phyloP scores from a whole-genome alignment of 2,113 vertebrate genomes.

The Aptenodytes patagonicus region DNA sequence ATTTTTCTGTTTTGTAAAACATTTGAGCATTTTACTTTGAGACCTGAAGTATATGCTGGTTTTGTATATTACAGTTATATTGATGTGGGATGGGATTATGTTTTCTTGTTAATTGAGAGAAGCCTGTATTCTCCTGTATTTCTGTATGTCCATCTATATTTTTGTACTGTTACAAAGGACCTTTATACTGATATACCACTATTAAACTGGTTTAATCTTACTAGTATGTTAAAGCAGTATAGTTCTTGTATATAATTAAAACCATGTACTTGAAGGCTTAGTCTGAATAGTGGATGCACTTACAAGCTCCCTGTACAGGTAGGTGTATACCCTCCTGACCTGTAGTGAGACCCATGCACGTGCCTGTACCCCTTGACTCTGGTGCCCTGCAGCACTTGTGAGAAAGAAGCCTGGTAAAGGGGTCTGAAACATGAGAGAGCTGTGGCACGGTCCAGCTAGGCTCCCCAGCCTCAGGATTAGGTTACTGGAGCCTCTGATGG shows the following conservation, averaged over 20 bases:
- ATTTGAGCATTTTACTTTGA: neutral
- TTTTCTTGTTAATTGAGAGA: neutral
- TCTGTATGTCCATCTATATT: rapidly evolving
- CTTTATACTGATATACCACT: neutral
- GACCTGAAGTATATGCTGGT: neutral
- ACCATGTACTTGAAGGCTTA: neutral
- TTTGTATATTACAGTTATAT: neutral
- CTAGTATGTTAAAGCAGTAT: neutral
- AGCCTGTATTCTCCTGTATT: neutral
- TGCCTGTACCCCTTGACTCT: neutral
- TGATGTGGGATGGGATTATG: neutral
- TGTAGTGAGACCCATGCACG: rapidly evolving
- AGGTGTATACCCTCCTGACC: neutral
- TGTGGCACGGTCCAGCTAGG: neutral
- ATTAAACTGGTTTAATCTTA: neutral
- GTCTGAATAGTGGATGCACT: neutral
- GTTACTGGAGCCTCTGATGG: neutral
- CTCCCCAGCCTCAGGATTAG: neutral
- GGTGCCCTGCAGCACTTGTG: neutral
- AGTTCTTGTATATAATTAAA: neutral
- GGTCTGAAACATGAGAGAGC: neutral
- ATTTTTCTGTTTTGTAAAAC: neutral
- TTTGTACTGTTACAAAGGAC: neutral
- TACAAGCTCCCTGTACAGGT: neutral
- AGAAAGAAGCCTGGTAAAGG: neutral